Evolutionary conservation across 2,888 invertebrate species (phyloP).

Genomic region (Polyommatus iphigenia): DNA sequence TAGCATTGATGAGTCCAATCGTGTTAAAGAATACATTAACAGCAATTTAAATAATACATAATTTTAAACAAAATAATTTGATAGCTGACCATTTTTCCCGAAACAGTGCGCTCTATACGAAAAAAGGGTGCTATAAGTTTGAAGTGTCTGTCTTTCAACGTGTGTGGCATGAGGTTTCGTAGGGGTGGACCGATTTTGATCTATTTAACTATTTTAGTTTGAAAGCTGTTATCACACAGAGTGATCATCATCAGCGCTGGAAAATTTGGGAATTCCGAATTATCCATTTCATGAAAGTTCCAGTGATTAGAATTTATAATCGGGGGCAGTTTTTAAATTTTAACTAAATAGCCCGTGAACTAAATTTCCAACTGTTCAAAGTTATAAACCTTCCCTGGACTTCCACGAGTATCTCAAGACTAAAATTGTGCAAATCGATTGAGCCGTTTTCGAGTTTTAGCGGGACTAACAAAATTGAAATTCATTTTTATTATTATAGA

Average conservation of each 20-base stretch:
- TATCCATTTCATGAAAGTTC: too few relatives aligned
- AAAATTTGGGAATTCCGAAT: too few relatives aligned
- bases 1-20: slow-evolving; percentile 5
- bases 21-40: neutral
- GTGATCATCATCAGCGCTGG: too few relatives aligned
- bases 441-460: too few relatives aligned
- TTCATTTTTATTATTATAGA: neutral
- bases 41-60: neutral
- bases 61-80: neutral
- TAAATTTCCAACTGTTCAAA: too few relatives aligned
- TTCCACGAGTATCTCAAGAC: too few relatives aligned
- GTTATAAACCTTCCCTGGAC: too few relatives aligned
- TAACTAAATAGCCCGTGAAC: too few relatives aligned
- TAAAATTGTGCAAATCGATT: too few relatives aligned
- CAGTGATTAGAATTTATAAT: too few relatives aligned
- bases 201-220: neutral
- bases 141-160: neutral
- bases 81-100: neutral
- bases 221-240: neutral
- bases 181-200: neutral
- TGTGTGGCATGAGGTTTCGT: neutral
- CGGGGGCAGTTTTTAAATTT: too few relatives aligned
- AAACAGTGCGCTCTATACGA: neutral
- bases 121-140: neutral
- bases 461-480: too few relatives aligned